Evolutionary conservation across 2,888 invertebrate species (phyloP), one percentile per base, ranked within the genome.

Genomic region (Lepidocyrtoides sp.): DNA sequence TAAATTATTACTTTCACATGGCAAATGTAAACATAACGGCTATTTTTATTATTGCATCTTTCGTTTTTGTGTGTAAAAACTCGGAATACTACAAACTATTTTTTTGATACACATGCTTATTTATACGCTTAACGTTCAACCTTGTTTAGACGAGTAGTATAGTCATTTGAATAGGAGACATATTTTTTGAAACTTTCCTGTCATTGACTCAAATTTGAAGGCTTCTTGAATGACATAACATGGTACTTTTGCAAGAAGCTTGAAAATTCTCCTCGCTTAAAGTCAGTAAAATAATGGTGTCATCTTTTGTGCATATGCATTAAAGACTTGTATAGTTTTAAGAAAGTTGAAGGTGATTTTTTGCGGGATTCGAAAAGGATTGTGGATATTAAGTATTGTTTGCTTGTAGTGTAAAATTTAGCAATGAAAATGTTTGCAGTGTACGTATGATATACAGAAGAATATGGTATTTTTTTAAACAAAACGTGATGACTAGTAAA

Each of bases 11-110:
- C n/a, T 75, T 75, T 36, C 69, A 69, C 17, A 69, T 44, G 75
- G 48, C 75, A 75, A 69, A 51, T 32, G 72, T 72, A 84, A 69
- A 84, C 84, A 83, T 66, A 72, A 36, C 72, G 69, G 51, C 51
- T 84, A 84, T 72, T 84, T 72, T 51, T 63, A 63, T 54, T 75
- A 10, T 48, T 44, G 23, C 8, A 32, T 72, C 41, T 72, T 72
- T 20, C 17, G 8, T 23, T 66, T 66, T 66, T 66, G 7, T 4
- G 7, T 23, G 32, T 29, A 69, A 69, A 69, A 41, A 36, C 17
- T 69, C 17, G 17, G 32, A 69, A 17, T 20, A 69, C 41, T 32
- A 8, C 26, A 0, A 32, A n/a, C 17, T 69, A 69, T 36, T 69
- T 1, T 23, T 69, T 36, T 2, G 29, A n/a, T n/a, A n/a, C n/a